Percentiles rank a stretch among this genome's conserved stretches.
Conservation (phyloP, 2,797 vertebrate species). For the Sebastes minor region DNA sequence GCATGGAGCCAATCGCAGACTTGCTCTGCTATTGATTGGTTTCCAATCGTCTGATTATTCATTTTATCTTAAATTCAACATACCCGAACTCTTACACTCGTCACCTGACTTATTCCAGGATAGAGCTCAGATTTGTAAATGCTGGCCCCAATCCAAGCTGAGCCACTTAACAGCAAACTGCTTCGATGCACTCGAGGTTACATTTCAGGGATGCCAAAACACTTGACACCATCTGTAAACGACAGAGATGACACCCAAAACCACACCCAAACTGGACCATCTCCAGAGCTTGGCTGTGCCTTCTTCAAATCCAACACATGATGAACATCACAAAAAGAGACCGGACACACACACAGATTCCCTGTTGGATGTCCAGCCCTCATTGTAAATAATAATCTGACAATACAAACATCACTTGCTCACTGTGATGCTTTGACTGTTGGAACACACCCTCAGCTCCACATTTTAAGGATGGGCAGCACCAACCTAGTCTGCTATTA, state of each 20-base stretch:
- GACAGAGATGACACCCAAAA: not conserved
- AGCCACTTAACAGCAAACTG: not conserved
- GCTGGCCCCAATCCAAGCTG: not conserved
- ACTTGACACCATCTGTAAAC: constrained; percentile 8
- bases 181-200: not conserved
- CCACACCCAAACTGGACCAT: constrained; percentile 9
- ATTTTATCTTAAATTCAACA: not conserved
- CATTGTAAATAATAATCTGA: not conserved
- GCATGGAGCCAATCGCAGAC: no score
- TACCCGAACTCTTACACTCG: not conserved
- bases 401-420: not conserved
- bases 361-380: not conserved
- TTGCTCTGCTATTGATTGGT: not conserved
- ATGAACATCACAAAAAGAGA: not conserved
- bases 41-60: not conserved
- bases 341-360: not conserved
- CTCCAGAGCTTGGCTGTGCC: not conserved
- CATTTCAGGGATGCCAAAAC: constrained; percentile 15
- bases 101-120: not conserved
- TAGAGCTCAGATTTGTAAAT: not conserved
- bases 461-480: not conserved
- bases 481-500: not conserved
- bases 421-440: not conserved
- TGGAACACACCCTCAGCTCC: not conserved
- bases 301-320: constrained; percentile 2